These are phyloP conservation scores for Diuraphis noxia DNA, from an alignment of 1,140 invertebrate species.

Conservation along the genomic window DNA sequence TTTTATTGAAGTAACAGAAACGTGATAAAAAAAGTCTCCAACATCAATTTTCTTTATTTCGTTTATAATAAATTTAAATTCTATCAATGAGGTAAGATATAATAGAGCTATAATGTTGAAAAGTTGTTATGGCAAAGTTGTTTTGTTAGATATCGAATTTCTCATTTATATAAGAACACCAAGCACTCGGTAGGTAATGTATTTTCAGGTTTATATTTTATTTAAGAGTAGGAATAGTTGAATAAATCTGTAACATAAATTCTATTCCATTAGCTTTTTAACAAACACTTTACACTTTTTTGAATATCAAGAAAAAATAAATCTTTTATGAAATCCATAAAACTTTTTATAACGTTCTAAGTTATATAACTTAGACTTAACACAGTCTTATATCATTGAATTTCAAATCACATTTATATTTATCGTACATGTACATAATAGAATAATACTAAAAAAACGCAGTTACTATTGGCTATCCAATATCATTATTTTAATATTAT, in stretches of 20 bases:
- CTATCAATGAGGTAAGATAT: too few species aligned
- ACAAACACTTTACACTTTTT: neutral
- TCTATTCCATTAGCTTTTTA: constrained; percentile 6
- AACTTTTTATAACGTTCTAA: neutral
- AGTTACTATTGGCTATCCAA: neutral
- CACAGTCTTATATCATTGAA: neutral
- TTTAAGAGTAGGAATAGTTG: constrained; percentile 14
- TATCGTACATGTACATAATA: neutral
- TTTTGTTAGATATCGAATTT: neutral
- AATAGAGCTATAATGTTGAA: neutral
- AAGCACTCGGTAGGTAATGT: neutral
- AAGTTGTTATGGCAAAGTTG: neutral
- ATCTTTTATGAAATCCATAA: neutral
- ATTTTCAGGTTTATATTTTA: constrained; percentile 12
- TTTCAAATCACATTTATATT: neutral
- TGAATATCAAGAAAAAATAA: neutral
- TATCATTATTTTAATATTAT: neutral
- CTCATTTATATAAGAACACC: neutral
- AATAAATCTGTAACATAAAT: neutral
- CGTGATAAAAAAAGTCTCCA: neutral
- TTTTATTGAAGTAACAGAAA: neutral
- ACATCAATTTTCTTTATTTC: neutral
- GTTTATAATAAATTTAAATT: neutral
- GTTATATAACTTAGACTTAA: neutral
- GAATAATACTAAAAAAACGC: neutral